A percentile compares a stretch with the other conserved stretches of the same genome.
phyloP scores from a whole-genome alignment of 2,888 invertebrate genomes.

The Zootermopsis nevadensis region DNA sequence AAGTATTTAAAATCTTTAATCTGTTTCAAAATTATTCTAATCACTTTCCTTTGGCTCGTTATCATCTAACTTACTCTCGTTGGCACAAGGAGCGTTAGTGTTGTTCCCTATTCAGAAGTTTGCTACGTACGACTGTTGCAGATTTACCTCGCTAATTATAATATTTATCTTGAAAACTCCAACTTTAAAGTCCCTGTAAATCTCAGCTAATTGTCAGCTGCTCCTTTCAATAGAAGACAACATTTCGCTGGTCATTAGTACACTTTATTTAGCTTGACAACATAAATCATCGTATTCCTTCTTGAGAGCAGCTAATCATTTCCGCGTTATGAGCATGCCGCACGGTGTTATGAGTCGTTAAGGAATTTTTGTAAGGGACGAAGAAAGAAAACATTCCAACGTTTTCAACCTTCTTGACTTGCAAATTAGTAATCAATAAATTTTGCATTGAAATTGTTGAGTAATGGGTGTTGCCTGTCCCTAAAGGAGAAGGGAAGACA shows the following conservation, averaged over 20 bases:
- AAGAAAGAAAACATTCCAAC: slow-evolving; percentile 34
- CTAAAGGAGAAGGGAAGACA: slow-evolving; percentile 11
- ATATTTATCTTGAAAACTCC: background rate
- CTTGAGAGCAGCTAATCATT: slow-evolving; percentile 22
- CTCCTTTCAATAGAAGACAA: background rate
- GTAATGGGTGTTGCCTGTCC: slow-evolving; percentile 40
- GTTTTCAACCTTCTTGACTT: slow-evolving; percentile 45
- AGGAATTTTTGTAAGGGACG: background rate
- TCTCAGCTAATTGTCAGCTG: slow-evolving; percentile 9
- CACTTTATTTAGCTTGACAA: slow-evolving; percentile 28
- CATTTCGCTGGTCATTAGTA: slow-evolving; percentile 10
- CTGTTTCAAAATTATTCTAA: too few species aligned
- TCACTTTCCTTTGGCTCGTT: too few species aligned
- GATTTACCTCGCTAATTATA: background rate
- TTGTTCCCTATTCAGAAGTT: too few species aligned
- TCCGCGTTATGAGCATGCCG: slow-evolving; percentile 4
- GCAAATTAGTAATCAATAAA: slow-evolving; percentile 48
- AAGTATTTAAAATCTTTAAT: too few species aligned
- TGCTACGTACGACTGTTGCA: too few species aligned
- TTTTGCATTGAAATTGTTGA: slow-evolving; percentile 44
- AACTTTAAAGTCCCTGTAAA: background rate
- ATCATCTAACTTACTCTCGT: too few species aligned
- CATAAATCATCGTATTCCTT: slow-evolving; percentile 7
- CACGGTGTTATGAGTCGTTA: slow-evolving; percentile 21
- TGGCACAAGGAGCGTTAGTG: too few species aligned